Conservation (phyloP, 2,113 vertebrate species). For the Archocentrus centrarchus region DNA sequence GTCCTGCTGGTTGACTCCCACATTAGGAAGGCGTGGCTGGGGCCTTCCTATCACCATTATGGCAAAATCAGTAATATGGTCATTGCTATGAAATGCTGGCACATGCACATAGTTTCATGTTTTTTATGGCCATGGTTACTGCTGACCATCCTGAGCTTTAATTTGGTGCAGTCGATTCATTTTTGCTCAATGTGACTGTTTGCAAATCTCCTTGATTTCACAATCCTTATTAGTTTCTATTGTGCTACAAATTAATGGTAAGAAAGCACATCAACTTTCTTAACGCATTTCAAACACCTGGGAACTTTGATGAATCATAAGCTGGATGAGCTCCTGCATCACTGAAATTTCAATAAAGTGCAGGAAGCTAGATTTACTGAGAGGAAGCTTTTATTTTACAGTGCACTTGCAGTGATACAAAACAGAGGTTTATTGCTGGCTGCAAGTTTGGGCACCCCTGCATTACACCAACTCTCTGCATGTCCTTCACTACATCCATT, state of each 20-base stretch:
- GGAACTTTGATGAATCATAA: background rate
- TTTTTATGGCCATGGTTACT: background rate
- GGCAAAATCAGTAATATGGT: background rate
- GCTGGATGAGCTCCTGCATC: background rate
- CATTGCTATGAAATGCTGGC: background rate
- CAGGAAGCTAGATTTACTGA: background rate
- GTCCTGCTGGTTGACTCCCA: conserved; percentile 10
- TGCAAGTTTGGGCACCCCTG: too few species aligned
- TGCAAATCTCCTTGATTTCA: background rate
- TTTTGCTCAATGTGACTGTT: background rate
- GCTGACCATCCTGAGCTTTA: background rate
- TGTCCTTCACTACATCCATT: background rate
- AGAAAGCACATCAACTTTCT: background rate
- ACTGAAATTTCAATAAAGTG: background rate
- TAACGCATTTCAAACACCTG: background rate
- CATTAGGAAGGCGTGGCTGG: conserved; percentile 6
- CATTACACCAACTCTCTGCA: background rate
- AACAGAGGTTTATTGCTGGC: background rate
- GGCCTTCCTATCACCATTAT: conserved; percentile 12
- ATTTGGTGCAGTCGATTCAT: background rate
- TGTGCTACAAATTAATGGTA: too few species aligned
- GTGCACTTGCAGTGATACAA: background rate
- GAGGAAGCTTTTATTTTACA: too few species aligned
- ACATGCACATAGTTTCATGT: background rate
- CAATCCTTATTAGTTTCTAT: background rate